A percentile compares a stretch with the other conserved stretches of the same genome.
These are phyloP conservation scores for Brachyistius frenatus DNA, from an alignment of 2,113 vertebrate genomes.

Conservation along the genomic window DNA sequence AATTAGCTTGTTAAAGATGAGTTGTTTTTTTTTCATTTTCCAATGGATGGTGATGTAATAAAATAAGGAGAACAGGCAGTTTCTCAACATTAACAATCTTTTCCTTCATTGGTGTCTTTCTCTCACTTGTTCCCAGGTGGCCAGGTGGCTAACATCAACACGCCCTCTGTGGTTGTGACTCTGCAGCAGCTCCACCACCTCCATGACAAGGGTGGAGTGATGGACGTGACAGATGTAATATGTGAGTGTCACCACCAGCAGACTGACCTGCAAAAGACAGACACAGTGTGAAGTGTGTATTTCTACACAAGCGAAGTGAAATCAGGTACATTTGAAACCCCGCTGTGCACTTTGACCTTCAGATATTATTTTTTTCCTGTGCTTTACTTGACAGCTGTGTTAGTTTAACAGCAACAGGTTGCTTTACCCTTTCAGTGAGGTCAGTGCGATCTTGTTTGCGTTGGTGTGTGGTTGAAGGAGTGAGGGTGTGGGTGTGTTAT, in stretches of 20 bases:
- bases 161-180: constrained; percentile 62
- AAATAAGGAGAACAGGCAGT: not conserved
- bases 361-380: not conserved
- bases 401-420: constrained; percentile 54
- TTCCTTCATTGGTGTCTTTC: not conserved
- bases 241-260: constrained; percentile 58
- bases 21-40: too few relatives aligned
- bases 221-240: constrained; percentile 66
- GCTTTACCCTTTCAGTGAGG: constrained; percentile 39
- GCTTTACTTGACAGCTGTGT: constrained; percentile 37
- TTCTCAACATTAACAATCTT: constrained; percentile 25
- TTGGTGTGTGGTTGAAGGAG: not conserved
- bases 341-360: constrained; percentile 28
- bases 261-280: constrained; percentile 67
- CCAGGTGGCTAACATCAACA: constrained; percentile 77
- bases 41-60: too few relatives aligned
- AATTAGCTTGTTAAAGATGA: too few relatives aligned
- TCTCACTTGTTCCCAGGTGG: constrained; percentile 83
- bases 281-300: not conserved
- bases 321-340: not conserved
- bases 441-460: constrained; percentile 39
- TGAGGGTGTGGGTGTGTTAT: not conserved
- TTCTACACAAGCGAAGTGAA: not conserved
- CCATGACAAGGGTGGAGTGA: constrained; percentile 64
- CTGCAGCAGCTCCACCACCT: constrained; percentile 75